Conservation (phyloP, 2,113 vertebrate genomes). For the Bos taurus region ARS-UCD2.0 NC_037328.1:148963001-148963500, state of each 20-base stretch:
- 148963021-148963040: neutral
- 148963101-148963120: neutral
- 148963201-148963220: neutral
- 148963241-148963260: neutral
- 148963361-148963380: neutral
- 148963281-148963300: neutral
- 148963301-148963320: neutral
- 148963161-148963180: neutral
- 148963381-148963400: neutral
- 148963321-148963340: neutral
- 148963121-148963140: neutral
- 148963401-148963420: fast-evolving
- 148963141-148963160: neutral
- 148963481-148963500: neutral
- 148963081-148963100: neutral
- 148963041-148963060: neutral
- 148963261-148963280: neutral
- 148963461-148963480: neutral
- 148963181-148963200: neutral
- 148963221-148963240: neutral
- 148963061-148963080: neutral
- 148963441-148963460: neutral
- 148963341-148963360: neutral
- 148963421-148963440: neutral
- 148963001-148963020: neutral